Conservation (phyloP, 23 tunicate species). For the Botrylloides violaceus region DNA sequence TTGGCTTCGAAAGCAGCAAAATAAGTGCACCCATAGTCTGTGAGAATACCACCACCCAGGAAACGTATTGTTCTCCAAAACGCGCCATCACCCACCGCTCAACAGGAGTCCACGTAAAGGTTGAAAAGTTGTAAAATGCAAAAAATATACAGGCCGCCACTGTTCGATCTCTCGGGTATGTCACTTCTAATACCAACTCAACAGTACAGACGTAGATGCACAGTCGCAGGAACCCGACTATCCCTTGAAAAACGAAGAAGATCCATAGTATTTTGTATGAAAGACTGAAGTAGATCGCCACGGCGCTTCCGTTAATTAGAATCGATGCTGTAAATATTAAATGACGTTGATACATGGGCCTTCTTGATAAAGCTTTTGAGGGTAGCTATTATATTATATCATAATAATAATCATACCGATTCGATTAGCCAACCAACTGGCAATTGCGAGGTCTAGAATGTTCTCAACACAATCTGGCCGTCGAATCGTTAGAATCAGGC, state of each 20-base stretch:
- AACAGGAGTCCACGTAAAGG: neutral
- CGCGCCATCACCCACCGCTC: neutral
- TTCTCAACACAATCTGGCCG: no score
- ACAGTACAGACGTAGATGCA: neutral
- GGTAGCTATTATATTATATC: no score
- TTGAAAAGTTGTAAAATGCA: neutral
- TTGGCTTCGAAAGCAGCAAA: neutral
- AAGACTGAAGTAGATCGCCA: neutral
- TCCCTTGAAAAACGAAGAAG: neutral
- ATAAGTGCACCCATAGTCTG: neutral
- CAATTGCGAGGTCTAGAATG: no score
- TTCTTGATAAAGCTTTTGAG: no score
- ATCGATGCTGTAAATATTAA: no score
- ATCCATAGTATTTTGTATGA: neutral
- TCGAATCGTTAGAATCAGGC: no score
- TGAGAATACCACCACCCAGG: neutral
- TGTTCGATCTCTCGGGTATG: neutral
- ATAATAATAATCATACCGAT: no score
- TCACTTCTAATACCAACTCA: neutral
- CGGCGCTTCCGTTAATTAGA: neutral
- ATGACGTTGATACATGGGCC: no score
- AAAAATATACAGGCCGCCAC: neutral
- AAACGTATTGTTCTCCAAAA: neutral
- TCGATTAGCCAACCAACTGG: no score
- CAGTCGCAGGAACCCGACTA: neutral